A percentile compares a stretch with the other conserved stretches of the same genome.
Conservation (phyloP, 2,888 invertebrate genomes). For the Troides oblongomaculatus region DNA sequence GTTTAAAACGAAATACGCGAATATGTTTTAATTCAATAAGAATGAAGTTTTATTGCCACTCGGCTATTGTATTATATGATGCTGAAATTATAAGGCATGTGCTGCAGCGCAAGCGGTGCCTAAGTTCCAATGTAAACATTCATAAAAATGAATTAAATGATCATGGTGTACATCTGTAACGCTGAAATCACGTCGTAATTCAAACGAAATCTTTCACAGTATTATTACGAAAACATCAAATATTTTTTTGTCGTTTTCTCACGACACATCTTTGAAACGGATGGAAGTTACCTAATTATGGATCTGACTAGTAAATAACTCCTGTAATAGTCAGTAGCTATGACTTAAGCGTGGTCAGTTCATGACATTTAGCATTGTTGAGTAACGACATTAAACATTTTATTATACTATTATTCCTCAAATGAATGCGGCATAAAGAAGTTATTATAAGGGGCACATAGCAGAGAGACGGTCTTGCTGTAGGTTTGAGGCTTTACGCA, state of each 20-base stretch:
- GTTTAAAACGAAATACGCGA: no score
- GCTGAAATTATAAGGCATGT: not conserved
- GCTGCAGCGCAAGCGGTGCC: not conserved
- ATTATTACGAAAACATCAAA: no score
- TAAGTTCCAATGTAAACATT: not conserved
- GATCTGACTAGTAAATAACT: no score
- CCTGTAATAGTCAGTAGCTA: no score
- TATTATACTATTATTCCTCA: conserved; percentile 1
- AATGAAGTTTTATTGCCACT: not conserved
- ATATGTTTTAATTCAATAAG: not conserved
- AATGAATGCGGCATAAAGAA: not conserved
- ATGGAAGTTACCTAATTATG: no score
- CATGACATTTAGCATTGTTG: not conserved
- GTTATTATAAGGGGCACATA: not conserved
- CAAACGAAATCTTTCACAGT: no score
- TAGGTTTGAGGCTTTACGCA: conserved; percentile 8
- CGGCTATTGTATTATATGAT: conserved; percentile 5
- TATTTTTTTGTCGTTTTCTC: no score
- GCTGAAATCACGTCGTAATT: no score
- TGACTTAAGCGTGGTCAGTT: no score
- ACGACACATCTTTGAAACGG: no score
- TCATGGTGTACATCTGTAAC: no score
- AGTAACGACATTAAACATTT: conserved; percentile 3
- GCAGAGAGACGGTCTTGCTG: not conserved
- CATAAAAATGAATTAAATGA: not conserved